Evolutionary conservation across 2,888 invertebrate genomes (phyloP), one percentile per base, ranked within the genome.

Genomic region (Notodonta dromedarius): DNA sequence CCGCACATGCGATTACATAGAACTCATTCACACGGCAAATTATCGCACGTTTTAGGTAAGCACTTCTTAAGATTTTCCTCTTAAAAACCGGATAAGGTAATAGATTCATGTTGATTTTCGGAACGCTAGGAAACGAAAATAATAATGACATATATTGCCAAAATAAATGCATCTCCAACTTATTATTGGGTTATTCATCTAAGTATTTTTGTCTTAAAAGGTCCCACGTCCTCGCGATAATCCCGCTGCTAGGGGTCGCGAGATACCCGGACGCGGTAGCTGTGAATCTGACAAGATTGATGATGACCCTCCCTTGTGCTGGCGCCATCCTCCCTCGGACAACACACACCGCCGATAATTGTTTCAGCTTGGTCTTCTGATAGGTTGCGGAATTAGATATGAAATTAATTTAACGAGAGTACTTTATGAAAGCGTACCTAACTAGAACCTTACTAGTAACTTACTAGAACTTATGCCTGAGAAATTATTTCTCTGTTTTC

Each of bases 211-310:
- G 50, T 61, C 66, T 58, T 61, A 65, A 61, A 69, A 73, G 62
- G 57, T 57, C 58, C 59, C 54, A 48, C 65, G 59, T 57, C 60
- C 61, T 61, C 62, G 52, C 59, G 62, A 79, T 80, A 82, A 83
- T 83, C 80, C 76, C 67, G 70, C 73, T 71, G 79, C 78, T 74
- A 69, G 70, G 79, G 83, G 73, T 78, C 77, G 69, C 66, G 80
- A 87, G 87, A 87, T 89, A 88, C 86, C 86, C 84, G 80, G 76
- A 76, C 76, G 78, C 76, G 77, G 66, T 66, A 71, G 78, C 78
- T 86, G 85, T 87, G 88, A 89, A 89, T 89, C 90, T 85, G 87
- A 79, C 86, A 86, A 89, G 90, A 90, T 88, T 86, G 84, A 90
- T 90, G 88, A 76, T 74, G 74, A 73, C 77, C 83, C 83, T 85